Conservation (phyloP, 2,888 invertebrate genomes). For the Protophormia terraenovae region DNA sequence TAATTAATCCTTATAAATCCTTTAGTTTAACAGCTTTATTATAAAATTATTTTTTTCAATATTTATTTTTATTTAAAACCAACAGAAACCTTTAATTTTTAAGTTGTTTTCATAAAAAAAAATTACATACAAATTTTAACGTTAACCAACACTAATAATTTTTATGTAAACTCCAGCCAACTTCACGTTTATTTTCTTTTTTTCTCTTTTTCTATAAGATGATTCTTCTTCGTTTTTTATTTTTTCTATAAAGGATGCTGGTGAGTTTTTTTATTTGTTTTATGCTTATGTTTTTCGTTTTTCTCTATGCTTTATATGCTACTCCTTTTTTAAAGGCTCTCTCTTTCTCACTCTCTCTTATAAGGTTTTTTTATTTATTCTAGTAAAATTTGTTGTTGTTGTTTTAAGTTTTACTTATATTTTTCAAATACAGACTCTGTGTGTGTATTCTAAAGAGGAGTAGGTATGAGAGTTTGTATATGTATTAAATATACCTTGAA, state of each 20-base stretch:
- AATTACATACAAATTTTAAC: constrained; percentile 32
- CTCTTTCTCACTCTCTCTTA: too few relatives aligned
- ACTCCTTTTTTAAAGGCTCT: too few relatives aligned
- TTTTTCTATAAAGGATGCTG: constrained; percentile 60
- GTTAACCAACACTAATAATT: constrained; percentile 56
- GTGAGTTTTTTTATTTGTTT: background rate
- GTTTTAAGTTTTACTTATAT: too few relatives aligned
- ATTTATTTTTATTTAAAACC: background rate
- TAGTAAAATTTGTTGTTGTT: constrained; percentile 21
- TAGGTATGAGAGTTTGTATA: background rate
- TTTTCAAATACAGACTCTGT: constrained; percentile 50
- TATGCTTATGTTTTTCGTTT: too few relatives aligned
- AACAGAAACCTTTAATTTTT: constrained; percentile 18
- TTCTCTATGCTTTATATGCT: too few relatives aligned
- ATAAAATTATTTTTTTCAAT: too few relatives aligned
- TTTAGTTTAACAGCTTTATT: too few relatives aligned
- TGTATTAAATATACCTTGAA: constrained; percentile 47
- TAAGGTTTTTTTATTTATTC: too few relatives aligned
- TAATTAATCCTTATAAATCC: constrained; percentile 13
- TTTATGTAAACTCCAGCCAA: constrained; percentile 50
- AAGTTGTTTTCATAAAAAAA: too few relatives aligned
- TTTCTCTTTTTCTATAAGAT: background rate
- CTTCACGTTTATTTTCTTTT: constrained; percentile 26
- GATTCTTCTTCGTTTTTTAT: background rate
- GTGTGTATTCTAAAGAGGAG: background rate